Conservation (phyloP, 1,140 invertebrate species). For the Parasteatoda tepidariorum region DNA sequence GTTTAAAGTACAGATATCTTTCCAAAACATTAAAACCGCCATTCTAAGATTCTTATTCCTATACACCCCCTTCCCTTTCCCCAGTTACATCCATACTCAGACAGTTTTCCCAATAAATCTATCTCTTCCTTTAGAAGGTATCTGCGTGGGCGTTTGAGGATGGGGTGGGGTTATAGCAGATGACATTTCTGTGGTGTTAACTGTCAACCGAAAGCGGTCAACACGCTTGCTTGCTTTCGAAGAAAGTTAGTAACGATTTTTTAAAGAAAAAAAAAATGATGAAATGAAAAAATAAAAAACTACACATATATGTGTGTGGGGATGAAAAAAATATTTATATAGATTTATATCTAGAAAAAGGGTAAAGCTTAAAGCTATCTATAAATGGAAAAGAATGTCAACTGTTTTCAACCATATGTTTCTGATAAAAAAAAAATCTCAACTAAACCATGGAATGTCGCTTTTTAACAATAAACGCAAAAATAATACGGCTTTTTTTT, state of each 20-base stretch:
- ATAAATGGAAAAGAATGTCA: conserved; percentile 45
- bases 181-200: conserved; percentile 53
- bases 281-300: conserved; percentile 12
- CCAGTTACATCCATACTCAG: neutral
- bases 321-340: conserved; percentile 1
- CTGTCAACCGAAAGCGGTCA: conserved; percentile 57
- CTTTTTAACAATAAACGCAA: conserved; percentile 56
- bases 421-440: conserved; percentile 26
- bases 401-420: conserved; percentile 46
- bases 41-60: no score
- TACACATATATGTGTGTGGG: conserved; percentile 17
- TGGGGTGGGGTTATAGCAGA: neutral
- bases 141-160: neutral
- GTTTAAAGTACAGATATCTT: conserved; percentile 18
- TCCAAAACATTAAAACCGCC: conserved; percentile 31
- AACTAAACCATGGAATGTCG: conserved; percentile 33
- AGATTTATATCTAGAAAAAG: conserved; percentile 22
- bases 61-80: no score
- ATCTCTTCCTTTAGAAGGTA: conserved; percentile 4
- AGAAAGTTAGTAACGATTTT: conserved; percentile 58
- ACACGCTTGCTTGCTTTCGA: conserved; percentile 27
- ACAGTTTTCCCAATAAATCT: conserved; percentile 26
- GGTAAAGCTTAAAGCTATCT: conserved; percentile 4
- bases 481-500: conserved; percentile 27
- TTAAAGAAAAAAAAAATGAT: conserved; percentile 24